A percentile compares a stretch with the other conserved stretches of the same genome.
Conservation (phyloP, 2,888 invertebrate species). For the Drosophila lutescens region DNA sequence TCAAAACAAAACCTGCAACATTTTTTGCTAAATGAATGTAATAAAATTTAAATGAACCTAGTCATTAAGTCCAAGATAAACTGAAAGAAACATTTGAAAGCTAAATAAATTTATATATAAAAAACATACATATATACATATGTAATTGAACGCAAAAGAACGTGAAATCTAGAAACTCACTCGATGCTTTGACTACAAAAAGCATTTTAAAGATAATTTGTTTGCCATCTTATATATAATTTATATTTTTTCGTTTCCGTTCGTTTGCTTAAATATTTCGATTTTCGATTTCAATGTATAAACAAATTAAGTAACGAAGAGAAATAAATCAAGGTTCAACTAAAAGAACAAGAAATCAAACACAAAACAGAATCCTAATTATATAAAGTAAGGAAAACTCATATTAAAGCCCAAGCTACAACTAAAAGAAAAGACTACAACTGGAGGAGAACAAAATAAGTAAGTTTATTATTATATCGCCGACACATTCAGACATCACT, state of each 20-base stretch:
- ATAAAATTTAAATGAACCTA: conserved; percentile 49
- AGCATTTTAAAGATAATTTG: conserved; percentile 16
- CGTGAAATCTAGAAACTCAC: conserved; percentile 29
- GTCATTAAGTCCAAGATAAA: conserved; percentile 24
- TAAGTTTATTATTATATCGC: conserved; percentile 31
- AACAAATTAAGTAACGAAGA: conserved; percentile 4
- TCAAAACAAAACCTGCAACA: conserved; percentile 38
- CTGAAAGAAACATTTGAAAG: conserved; percentile 9
- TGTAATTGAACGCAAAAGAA: conserved; percentile 38
- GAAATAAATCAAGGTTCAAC: conserved; percentile 27
- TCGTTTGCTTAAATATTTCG: conserved; percentile 28
- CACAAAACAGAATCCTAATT: conserved; percentile 42
- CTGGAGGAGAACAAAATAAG: conserved; percentile 12
- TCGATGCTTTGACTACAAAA: conserved; percentile 10
- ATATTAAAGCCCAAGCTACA: conserved; percentile 24
- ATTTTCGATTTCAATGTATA: conserved; percentile 28
- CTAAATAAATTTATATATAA: conserved; percentile 28
- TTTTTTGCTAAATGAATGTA: conserved; percentile 68
- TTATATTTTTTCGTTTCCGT: conserved; percentile 20
- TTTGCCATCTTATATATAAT: conserved; percentile 32
- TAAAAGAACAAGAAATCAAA: conserved; percentile 39
- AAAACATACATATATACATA: conserved; percentile 32
- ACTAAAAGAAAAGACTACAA: conserved; percentile 33
- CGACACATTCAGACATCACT: conserved; percentile 30
- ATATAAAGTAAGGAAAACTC: conserved; percentile 32